Evolutionary conservation across 1,140 invertebrate species (phyloP).

Genomic region (Saxidomus purpurata): DNA sequence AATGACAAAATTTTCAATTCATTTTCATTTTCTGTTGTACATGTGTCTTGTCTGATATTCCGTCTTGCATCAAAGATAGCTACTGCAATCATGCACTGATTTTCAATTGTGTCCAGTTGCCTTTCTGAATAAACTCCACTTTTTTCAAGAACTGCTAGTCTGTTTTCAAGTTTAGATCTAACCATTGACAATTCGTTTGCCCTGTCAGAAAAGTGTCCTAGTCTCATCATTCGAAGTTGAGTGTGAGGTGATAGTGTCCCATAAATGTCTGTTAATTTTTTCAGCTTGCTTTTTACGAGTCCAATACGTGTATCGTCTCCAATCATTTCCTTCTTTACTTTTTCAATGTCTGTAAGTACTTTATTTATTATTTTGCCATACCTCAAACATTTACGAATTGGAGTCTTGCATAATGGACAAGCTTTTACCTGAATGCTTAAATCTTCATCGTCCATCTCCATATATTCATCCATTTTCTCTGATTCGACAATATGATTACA

Average conservation of each 20-base stretch:
- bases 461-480: slow-evolving; percentile 86
- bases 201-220: too few species aligned
- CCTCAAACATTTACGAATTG: slow-evolving; percentile 89
- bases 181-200: too few species aligned
- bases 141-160: background rate
- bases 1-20: background rate
- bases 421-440: slow-evolving; percentile 87
- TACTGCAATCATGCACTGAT: background rate
- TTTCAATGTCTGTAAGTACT: slow-evolving; percentile 68
- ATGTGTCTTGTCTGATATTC: background rate
- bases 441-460: slow-evolving; percentile 85
- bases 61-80: background rate
- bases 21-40: background rate
- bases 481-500: slow-evolving; percentile 75
- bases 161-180: background rate
- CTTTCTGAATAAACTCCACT: background rate
- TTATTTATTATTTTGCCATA: slow-evolving; percentile 89
- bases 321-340: slow-evolving; percentile 65
- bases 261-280: background rate
- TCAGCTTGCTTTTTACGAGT: background rate
- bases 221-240: too few species aligned
- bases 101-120: background rate
- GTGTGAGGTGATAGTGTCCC: too few species aligned
- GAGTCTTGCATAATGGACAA: slow-evolving; percentile 90
- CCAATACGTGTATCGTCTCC: background rate